These are phyloP conservation scores for Aporophyla nigra DNA, from an alignment of 2,888 invertebrate genomes.

Conservation along the genomic window DNA sequence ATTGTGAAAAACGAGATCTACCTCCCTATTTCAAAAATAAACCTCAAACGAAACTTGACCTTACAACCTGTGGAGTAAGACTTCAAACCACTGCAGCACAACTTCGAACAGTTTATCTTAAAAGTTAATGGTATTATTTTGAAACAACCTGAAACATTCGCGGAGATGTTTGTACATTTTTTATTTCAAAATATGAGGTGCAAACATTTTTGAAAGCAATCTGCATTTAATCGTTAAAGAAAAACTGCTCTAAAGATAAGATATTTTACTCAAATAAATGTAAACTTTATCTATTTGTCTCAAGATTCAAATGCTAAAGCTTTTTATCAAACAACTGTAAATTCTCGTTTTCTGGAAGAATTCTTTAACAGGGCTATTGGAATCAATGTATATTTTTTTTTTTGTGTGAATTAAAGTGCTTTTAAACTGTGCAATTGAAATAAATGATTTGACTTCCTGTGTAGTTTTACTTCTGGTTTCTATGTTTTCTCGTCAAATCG, in stretches of 20 bases:
- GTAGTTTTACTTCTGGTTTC: not conserved
- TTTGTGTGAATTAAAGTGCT: not conserved
- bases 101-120: slow-evolving; percentile 16
- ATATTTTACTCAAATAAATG: not conserved
- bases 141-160: slow-evolving; percentile 23
- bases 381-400: not conserved
- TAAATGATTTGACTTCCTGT: not conserved
- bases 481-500: not conserved
- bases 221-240: not conserved
- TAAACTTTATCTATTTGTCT: not conserved
- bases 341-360: not conserved
- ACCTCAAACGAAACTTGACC: slow-evolving; percentile 25
- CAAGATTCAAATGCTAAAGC: not conserved
- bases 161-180: slow-evolving; percentile 13
- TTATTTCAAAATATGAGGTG: slow-evolving; percentile 25
- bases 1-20: slow-evolving; percentile 39
- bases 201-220: slow-evolving; percentile 23
- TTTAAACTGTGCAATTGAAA: not conserved
- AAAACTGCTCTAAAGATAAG: not conserved
- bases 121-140: slow-evolving; percentile 32
- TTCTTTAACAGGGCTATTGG: not conserved
- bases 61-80: slow-evolving; percentile 15
- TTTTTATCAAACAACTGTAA: not conserved
- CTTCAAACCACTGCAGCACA: not conserved
- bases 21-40: slow-evolving; percentile 24